Conservation (phyloP, 2,888 invertebrate genomes). For the Disparrhopalites patrizii region DNA sequence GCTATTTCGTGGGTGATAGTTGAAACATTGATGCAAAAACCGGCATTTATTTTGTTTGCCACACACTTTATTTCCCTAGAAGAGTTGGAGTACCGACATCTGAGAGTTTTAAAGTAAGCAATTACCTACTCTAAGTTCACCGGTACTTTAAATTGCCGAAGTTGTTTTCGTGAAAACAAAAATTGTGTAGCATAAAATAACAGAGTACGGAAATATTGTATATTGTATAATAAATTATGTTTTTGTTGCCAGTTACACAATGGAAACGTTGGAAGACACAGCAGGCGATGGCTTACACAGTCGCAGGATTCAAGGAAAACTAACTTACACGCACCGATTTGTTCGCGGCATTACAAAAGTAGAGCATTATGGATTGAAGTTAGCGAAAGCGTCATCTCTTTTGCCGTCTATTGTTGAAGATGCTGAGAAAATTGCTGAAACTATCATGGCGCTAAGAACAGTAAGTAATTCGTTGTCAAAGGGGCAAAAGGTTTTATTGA, state of each 20-base stretch:
- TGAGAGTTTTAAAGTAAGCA: constrained; percentile 26
- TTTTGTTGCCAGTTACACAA: constrained; percentile 53
- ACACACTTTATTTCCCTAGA: constrained; percentile 68
- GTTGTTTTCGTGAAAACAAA: no score
- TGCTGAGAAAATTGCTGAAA: constrained; percentile 22
- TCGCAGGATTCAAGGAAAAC: constrained; percentile 31
- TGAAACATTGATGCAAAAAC: constrained; percentile 63
- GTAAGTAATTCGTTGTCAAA: no score
- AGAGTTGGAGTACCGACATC: constrained; percentile 54
- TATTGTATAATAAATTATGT: not conserved
- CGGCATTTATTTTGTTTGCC: constrained; percentile 63
- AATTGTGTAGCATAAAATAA: no score
- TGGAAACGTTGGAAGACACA: constrained; percentile 52
- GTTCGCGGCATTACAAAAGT: constrained; percentile 60
- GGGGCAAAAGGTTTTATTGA: no score
- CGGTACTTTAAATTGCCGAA: no score
- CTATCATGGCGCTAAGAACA: no score
- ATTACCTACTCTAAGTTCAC: no score
- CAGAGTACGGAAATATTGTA: no score
- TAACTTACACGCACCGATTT: constrained; percentile 64
- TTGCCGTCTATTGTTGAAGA: constrained; percentile 51
- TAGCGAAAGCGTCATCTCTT: constrained; percentile 62
- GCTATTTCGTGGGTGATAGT: constrained; percentile 75
- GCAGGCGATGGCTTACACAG: not conserved
- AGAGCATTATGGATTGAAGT: constrained; percentile 63